Evolutionary conservation across 92 coral and sea anemone species (phyloP), one percentile per base, ranked within the genome.

Genomic region (Epizoanthus stellaris): DNA sequence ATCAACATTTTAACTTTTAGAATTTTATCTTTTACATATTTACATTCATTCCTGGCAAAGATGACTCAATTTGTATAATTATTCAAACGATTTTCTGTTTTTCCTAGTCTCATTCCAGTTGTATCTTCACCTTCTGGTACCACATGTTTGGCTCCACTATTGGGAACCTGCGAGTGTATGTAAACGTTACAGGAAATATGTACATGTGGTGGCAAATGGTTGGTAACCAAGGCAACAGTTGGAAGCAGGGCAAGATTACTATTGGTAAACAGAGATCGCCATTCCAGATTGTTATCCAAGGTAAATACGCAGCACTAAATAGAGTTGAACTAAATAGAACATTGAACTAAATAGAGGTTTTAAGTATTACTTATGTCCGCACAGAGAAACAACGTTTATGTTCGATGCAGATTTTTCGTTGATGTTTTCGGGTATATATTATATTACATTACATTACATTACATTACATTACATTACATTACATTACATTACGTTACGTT

Each of bases 71-170:
- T 23, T 30, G 36, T 30, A 2, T 30, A 30, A 30, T 30, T 30
- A 30, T 30, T 30, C 36, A 30, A 30, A 30, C 6, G 73, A n/a
- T 54, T n/a, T 2, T 17, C 12, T 19, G 42, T 16, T 58, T 40
- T 56, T 38, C 36, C 6, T 75, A 95, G 98, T 89, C 98, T 15
- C 90, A 86, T 70, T 82, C 99, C 62, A 86, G 89, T 90, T 97
- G 99, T 74, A 82, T 86, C 67, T 77, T 97, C 54, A 85, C 90
- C 17, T 93, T 97, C 86, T 97, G 99, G 99, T 97, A 97, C 70
- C 99, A 97, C 82, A 97, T 97, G 99, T 97, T 91, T 70, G 99
- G 99, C 7, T 89, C 88, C 3, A 85, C 98, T 17, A 85, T 97
- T 60, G 99, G 99, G 67, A 84, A 95, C 14, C 87, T 97, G 0